Base-by-base conservation (phyloP, 2,797 vertebrate genomes). In the Craterocephalus amniculus region DNA sequence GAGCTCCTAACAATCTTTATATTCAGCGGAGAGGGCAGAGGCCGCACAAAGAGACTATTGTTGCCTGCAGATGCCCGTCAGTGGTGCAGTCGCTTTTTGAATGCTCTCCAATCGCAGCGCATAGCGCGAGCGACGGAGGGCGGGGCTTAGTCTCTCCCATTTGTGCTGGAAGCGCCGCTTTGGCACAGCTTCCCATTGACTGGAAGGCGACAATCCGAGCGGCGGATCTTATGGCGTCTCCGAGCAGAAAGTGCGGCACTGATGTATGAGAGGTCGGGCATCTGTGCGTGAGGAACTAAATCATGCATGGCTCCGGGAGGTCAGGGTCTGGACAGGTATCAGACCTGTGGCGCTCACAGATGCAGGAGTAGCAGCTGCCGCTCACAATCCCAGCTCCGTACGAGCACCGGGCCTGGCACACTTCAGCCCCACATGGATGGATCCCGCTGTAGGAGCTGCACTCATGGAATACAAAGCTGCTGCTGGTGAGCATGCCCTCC, bases 11-110 rank as follows among this genome's bases (percentile, higher is more conserved):
- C 29, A 57, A 22, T 78, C 64, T 68, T 56, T 26, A 40, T 59
- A 26, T 80, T 77, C 38, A 70, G 61, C 38, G 60, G 35, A 67
- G 70, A 79, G 79, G 80, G 79, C 74, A 85, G 55, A 72, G 64
- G 80, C 64, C 64, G 81, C 90, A 94, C 93, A 94, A 94, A 93
- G 63, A 79, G 74, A 38, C 85, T 88, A 87, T 92, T 94, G 92
- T 95, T 86, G 87, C 70, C 74, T 78, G 86, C 85, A 85, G 88
- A 90, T 89, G 88, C 78, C 76, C 75, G 64, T 83, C 79, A 79
- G 83, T 88, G 88, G 69, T 63, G 88, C 86, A 90, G 81, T 88
- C 81, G 68, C 85, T 82, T 81, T 83, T 84, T 83, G 85, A 83
- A 80, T 63, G 38, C 65, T 56, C 67, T 83, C 94, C 93, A 94